Conservation (phyloP, 2,113 vertebrate species). For the Sinocyclocheilus anshuiensis region DNA sequence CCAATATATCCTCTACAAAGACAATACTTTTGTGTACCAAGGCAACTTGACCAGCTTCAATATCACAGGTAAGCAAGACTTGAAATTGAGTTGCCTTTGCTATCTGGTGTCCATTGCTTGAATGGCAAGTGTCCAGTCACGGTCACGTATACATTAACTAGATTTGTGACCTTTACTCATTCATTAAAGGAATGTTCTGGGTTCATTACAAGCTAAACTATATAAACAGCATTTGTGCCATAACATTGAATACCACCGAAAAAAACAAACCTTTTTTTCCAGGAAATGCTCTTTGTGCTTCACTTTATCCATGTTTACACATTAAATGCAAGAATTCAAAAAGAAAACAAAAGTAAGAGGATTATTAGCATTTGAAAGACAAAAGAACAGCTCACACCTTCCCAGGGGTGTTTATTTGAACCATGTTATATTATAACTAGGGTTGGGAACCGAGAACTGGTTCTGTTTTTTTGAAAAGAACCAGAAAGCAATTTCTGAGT, state of each 20-base stretch:
- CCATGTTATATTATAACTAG: not conserved
- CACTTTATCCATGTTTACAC: conserved; percentile 54
- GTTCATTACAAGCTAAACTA: not conserved
- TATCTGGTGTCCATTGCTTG: not conserved
- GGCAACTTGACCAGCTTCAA: conserved; percentile 76
- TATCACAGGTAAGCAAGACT: conserved; percentile 79
- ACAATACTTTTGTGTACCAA: conserved; percentile 78
- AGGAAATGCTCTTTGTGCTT: not conserved
- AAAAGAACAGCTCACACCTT: conserved; percentile 63
- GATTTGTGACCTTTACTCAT: not conserved
- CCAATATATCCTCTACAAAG: conserved; percentile 82
- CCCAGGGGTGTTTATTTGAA: conserved; percentile 66
- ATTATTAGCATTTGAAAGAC: conserved; percentile 76
- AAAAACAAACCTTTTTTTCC: no score
- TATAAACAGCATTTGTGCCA: not conserved
- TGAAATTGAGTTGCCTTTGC: not conserved
- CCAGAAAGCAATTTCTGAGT: no score
- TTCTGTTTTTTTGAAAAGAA: no score
- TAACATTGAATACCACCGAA: not conserved
- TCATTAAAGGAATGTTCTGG: not conserved
- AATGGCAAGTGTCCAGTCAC: not conserved
- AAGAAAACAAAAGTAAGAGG: conserved; percentile 67
- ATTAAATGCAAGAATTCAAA: conserved; percentile 53
- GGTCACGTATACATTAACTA: not conserved
- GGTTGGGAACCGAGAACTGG: no score